Base-by-base conservation (phyloP, 2,797 vertebrate species). In the Carapus acus region DNA sequence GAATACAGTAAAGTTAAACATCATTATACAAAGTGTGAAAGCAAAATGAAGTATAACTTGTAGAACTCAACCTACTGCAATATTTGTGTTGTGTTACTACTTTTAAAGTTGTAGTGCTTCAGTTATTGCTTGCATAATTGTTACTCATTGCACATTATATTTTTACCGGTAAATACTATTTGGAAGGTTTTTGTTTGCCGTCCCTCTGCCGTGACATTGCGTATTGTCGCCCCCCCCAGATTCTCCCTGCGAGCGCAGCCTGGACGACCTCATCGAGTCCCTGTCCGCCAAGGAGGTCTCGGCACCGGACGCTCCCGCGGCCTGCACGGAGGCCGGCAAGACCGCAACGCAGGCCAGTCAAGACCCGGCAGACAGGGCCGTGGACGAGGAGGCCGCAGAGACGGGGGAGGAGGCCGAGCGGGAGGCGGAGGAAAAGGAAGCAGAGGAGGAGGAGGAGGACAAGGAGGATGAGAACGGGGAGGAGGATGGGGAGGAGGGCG, bases 211-310 rank as follows among this genome's bases (percentile, higher is more conserved):
- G 4, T 27, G 9, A 27, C 24, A 27, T 9, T 27, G 24, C n/a
- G 8, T 9, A 33, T 33, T 13, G 14, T 33, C 12, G 4, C 12
- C 8, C 68, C 12, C 78, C 75, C 52, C 71, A 89, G 88, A 87
- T 23, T 58, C 73, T 1, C 59, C 85, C 13, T 90, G 88, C 43
- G 82, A 90, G 29, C 86, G 84, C 48, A 91, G 87, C 27, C 86
- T 94, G 48, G 91, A 93, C 56, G 79, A 88, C 67, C 88, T 94
- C 31, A 91, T 93, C 11, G 84, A 92, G 69, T 89, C 90, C 1
- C 85, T 94, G 7, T 77, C 82, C 1, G 77, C 79, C 49, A 80
- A 71, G 5, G 78, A 85, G 54, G 45, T 71, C 13, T 64, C 66
- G 6, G 36, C 66, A 6, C 73, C 67, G 1, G 50, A 79, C 2